Evolutionary conservation across 2,797 vertebrate genomes (phyloP), one percentile per base, ranked within the genome.

Genomic region (Sternotherus odoratus): DNA sequence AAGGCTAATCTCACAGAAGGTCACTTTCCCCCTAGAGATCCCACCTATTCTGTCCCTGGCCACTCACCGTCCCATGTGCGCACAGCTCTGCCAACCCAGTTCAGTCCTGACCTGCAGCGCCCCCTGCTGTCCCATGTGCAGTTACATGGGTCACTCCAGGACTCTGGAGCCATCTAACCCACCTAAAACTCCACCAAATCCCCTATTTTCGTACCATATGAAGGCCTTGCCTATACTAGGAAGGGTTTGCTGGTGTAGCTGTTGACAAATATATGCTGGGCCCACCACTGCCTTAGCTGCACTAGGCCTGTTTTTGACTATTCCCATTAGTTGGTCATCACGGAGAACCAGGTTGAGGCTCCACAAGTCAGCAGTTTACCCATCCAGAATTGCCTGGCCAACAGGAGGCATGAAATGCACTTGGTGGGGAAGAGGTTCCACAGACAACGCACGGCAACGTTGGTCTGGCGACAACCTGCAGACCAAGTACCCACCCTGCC

Each of bases 401-500:
- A 54, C 3, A 50, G 28, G 49, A 79, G 26, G 24, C 15, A 48
- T 9, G 26, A 48, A 75, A 48, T 16, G 72, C 72, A 48, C 72
- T 8, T 9, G 72, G 24, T 4, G 16, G 43, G 26, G 43, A 26
- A 16, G 72, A 28, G 72, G 43, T 48, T 12, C 26, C 43, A 48
- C 12, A 48, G 39, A 17, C 46, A 11, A 60, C 4, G 17, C 17
- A 39, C 33, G 1, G 10, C n/a, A 36, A 8, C 12, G 2, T 48
- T n/a, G 28, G 23, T 36, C 49, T 5, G 1, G 6, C 6, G 7
- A 30, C 53, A 48, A 50, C 51, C 63, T 77, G 43, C 26, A 33
- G 26, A 36, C 57, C 39, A 3, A 4, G 36, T 1, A 9, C 98
- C 98, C 96, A 99, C 99, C 98, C 98, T 97, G 90, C 98, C 98